Percentiles rank a stretch among this genome's conserved stretches.
Conservation (phyloP, 1,140 invertebrate species). For the Cheumatopsyche charites region DNA sequence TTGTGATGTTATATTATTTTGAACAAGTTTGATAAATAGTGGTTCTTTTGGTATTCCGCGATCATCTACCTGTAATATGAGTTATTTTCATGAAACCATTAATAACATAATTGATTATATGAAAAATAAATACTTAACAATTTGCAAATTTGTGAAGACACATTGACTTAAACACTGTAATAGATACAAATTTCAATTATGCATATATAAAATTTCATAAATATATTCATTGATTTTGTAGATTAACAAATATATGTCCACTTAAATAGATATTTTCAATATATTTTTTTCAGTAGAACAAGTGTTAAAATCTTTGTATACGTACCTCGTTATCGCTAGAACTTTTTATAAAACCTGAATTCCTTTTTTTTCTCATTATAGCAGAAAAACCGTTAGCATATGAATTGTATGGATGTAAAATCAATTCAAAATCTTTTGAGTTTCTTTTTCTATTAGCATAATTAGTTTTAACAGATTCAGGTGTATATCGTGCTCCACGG, state of each 20-base stretch:
- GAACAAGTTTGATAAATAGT: conserved; percentile 36
- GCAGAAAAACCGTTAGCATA: conserved; percentile 24
- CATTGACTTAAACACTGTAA: conserved; percentile 46
- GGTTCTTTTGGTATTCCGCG: conserved; percentile 44
- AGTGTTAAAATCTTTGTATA: too few species aligned
- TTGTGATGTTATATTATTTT: conserved; percentile 39
- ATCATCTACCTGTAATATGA: conserved; percentile 40
- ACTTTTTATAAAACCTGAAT: conserved; percentile 29
- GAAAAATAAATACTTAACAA: conserved; percentile 43
- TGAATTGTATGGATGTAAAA: conserved; percentile 34
- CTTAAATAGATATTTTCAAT: too few species aligned
- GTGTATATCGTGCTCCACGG: conserved; percentile 27
- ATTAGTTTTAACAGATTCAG: conserved; percentile 15
- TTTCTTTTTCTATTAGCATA: conserved; percentile 20
- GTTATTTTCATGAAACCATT: conserved; percentile 6
- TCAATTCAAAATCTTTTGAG: conserved; percentile 29
- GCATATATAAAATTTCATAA: too few species aligned
- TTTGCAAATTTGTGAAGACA: conserved; percentile 46
- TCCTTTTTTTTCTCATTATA: conserved; percentile 25
- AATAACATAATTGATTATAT: neutral
- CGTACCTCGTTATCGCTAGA: conserved; percentile 41
- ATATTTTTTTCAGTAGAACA: too few species aligned
- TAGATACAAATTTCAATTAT: neutral
- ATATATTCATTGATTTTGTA: too few species aligned
- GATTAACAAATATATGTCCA: too few species aligned